Percentiles rank a stretch among this genome's conserved stretches.
Conservation (phyloP, 2,113 vertebrate species). For the Pipa parva region DNA sequence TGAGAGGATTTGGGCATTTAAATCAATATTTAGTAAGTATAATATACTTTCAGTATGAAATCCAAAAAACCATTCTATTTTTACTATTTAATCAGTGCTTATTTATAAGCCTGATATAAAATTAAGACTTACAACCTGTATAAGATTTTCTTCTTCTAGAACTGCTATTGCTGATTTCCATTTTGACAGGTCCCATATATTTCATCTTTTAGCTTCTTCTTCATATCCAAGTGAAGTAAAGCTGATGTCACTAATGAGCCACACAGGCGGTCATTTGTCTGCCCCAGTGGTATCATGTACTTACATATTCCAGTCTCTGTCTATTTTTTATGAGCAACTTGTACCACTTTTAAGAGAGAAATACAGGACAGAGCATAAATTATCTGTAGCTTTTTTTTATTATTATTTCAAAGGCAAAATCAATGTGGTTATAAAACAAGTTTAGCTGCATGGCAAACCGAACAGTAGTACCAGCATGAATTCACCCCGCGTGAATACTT, state of each 20-base stretch:
- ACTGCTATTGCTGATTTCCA: constrained; percentile 29
- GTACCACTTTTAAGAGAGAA: constrained; percentile 36
- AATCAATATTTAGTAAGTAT: constrained; percentile 32
- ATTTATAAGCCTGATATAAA: constrained; percentile 32
- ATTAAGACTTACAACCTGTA: constrained; percentile 34
- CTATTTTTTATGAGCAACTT: constrained; percentile 38
- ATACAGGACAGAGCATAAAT: constrained; percentile 38
- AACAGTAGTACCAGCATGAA: too few relatives aligned
- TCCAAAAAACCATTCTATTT: constrained; percentile 13
- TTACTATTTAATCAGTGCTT: constrained; percentile 31
- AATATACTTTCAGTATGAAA: not conserved
- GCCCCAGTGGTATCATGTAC: constrained; percentile 41
- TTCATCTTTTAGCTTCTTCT: constrained; percentile 9
- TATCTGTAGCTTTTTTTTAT: constrained; percentile 12
- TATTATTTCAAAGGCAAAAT: constrained; percentile 51
- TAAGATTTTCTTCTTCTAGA: constrained; percentile 19
- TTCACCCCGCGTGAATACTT: too few relatives aligned
- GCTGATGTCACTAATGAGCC: constrained; percentile 41
- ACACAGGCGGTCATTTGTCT: constrained; percentile 37
- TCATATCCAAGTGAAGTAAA: constrained; percentile 24
- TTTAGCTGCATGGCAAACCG: not conserved
- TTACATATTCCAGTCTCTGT: constrained; percentile 37
- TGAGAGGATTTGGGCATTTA: not conserved
- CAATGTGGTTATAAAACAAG: constrained; percentile 27
- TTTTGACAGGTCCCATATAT: constrained; percentile 37